Evolutionary conservation across 2,888 invertebrate species (phyloP), one percentile per base, ranked within the genome.

Genomic region (Andrena praecox): DNA sequence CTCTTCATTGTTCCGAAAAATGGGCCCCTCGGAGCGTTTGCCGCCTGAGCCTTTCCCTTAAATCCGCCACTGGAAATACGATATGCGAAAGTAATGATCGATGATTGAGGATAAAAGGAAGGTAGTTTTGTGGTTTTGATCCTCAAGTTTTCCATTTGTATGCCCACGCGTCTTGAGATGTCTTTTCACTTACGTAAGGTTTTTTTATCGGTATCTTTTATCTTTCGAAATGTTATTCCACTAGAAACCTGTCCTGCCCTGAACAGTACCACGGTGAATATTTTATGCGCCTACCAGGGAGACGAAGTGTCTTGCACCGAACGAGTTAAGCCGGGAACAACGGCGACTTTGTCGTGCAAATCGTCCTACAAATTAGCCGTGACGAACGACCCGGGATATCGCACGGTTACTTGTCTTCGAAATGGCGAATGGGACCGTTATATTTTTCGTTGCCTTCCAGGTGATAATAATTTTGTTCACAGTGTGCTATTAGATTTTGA

Each of bases 331-430:
- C 87, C 87, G n/a, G 90, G 89, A 52, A 91, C 90, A 20, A 83
- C 79, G 33, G 92, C 91, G 64, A 80, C 69, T 63, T 80, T 92
- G 56, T 74, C 82, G 29, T 92, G 91, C 85, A 92, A 90, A 77
- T 77, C 83, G 60, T 89, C 87, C 54, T 91, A 90, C 85, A 88
- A 88, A 71, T 80, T 91, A 62, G 82, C 88, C 16, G 77, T 89
- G 60, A 84, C 89, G 52, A 86, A 86, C 70, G 91, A 90, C 81
- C 90, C 90, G n/a, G 89, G 69, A 29, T 90, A 91, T 85, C 85
- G 88, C 68, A 85, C 87, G 67, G 74, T 91, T 67, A 83, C 72
- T 20, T 91, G 90, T 64, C 84, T 84, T 29, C 68, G 82, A 52
- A 83, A 87, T 42, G 92, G 90, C 59, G 60, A 77, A 35, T 91